These are phyloP conservation scores for Dendroctonus valens DNA, from an alignment of 1,140 invertebrate genomes.

Conservation along the genomic window DNA sequence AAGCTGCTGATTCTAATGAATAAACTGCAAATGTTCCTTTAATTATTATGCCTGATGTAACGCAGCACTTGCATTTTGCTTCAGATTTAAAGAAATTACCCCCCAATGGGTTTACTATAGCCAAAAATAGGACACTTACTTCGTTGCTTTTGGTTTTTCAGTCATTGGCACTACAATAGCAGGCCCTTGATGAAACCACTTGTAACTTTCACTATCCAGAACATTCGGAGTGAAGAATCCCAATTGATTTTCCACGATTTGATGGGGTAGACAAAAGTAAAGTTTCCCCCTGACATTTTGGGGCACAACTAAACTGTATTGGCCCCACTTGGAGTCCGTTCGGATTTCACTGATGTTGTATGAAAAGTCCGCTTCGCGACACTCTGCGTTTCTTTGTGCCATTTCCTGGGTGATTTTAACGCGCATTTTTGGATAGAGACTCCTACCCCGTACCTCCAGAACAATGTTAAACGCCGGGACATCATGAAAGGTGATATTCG, in stretches of 20 bases:
- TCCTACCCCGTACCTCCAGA: conserved; percentile 44
- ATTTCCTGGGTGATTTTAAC: conserved; percentile 42
- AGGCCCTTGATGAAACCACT: conserved; percentile 45
- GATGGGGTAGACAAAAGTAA: conserved; percentile 42
- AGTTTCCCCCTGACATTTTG: conserved; percentile 39
- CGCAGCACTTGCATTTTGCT: too few relatives aligned
- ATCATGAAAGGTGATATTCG: conserved; percentile 31
- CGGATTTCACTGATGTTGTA: conserved; percentile 41
- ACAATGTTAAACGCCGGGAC: conserved; percentile 37
- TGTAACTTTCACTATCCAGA: conserved; percentile 22
- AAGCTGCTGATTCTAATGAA: too few relatives aligned
- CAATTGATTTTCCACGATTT: conserved; percentile 17
- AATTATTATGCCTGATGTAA: too few relatives aligned
- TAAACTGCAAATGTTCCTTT: too few relatives aligned
- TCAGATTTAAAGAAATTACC: too few relatives aligned
- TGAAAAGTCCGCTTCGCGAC: conserved; percentile 34
- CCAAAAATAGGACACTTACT: conserved; percentile 15
- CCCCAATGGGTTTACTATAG: neutral
- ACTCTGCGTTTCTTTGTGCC: conserved; percentile 37
- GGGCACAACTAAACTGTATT: conserved; percentile 39
- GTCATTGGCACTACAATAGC: conserved; percentile 30
- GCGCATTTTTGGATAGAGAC: conserved; percentile 40
- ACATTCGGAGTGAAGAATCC: conserved; percentile 24
- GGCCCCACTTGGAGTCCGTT: conserved; percentile 31
- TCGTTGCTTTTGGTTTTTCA: conserved; percentile 16